These are phyloP conservation scores for Plagodis pulveraria DNA, from an alignment of 2,888 invertebrate species.

Conservation along the genomic window DNA sequence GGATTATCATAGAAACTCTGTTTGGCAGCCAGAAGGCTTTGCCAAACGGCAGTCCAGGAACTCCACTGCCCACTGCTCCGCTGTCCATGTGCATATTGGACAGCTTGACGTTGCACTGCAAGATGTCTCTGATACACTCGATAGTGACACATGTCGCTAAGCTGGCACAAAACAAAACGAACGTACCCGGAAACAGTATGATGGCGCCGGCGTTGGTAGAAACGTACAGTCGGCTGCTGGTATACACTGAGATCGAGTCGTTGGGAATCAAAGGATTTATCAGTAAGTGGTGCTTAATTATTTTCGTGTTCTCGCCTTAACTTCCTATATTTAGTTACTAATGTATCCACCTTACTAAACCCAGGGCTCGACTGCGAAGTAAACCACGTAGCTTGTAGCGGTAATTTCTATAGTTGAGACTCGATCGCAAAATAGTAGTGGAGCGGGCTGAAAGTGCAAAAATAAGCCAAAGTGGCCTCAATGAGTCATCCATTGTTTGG, in stretches of 20 bases:
- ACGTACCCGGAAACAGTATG: conserved; percentile 86
- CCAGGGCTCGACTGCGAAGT: too few species aligned
- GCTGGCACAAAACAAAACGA: conserved; percentile 93
- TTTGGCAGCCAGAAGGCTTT: conserved; percentile 88
- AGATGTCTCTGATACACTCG: conserved; percentile 93
- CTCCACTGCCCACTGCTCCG: conserved; percentile 91
- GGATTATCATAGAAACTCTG: conserved; percentile 94
- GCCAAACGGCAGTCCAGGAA: conserved; percentile 78
- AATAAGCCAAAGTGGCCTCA: too few species aligned
- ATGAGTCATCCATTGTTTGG: too few species aligned
- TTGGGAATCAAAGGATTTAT: conserved; percentile 98
- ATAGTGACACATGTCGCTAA: conserved; percentile 96
- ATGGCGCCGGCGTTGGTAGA: conserved; percentile 96
- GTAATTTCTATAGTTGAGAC: too few species aligned
- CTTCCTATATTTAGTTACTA: too few species aligned
- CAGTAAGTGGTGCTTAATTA: conserved; percentile 82
- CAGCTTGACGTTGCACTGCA: conserved; percentile 97
- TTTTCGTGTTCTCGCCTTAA: neutral
- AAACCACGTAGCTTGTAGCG: too few species aligned
- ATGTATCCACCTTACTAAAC: neutral
- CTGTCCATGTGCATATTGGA: conserved; percentile 96
- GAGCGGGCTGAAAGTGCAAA: too few species aligned
- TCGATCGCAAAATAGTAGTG: too few species aligned
- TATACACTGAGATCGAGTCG: conserved; percentile 98
- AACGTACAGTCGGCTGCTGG: conserved; percentile 96